Evolutionary conservation across 2,113 vertebrate species (phyloP), one percentile per base, ranked within the genome.

Genomic region (Aphyosemion australe): DNA sequence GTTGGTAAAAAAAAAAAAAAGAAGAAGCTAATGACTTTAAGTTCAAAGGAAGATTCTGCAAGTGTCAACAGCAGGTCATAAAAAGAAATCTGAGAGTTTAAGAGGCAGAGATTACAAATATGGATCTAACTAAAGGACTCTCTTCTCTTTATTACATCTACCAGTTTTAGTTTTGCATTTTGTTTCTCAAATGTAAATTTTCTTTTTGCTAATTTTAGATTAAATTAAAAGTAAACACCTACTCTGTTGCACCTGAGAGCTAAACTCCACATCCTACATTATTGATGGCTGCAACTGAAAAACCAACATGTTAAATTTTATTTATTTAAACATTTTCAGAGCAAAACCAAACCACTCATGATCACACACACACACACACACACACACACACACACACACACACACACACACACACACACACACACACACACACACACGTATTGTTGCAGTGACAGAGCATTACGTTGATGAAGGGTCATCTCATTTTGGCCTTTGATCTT

Each of bases 381-480:
- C 32, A 32, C 7, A 7, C 32, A 32, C 32, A 43, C 4, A 8
- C 5, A 41, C 39, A 41, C 5, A 41, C 5, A 41, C 37, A 5
- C 37, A 39, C 37, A 39, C 37, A 39, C 37, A 39, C 37, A 39
- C 37, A 11, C 2, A 5, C 37, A 39, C 37, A 39, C 37, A 39
- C 37, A 39, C 37, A 5, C 37, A 39, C 37, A 39, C 37, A 39
- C 37, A 39, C 37, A 39, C 37, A 11, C 2, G 42, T 53, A 45
- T 8, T 53, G 26, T 56, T 49, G 50, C 45, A 71, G 56, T 41
- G 19, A 8, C 20, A 60, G 31, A 19, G 32, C 48, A 48, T 63
- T 59, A 83, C 55, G 15, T 19, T 62, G 61, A 84, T 83, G 70
- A 82, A 47, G 69, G 47, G 47, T 76, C 54, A 62, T 75, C 57